A percentile compares a stretch with the other conserved stretches of the same genome.
These are phyloP conservation scores for Diarsia brunnea DNA, from an alignment of 2,888 invertebrate genomes.

Conservation along the genomic window DNA sequence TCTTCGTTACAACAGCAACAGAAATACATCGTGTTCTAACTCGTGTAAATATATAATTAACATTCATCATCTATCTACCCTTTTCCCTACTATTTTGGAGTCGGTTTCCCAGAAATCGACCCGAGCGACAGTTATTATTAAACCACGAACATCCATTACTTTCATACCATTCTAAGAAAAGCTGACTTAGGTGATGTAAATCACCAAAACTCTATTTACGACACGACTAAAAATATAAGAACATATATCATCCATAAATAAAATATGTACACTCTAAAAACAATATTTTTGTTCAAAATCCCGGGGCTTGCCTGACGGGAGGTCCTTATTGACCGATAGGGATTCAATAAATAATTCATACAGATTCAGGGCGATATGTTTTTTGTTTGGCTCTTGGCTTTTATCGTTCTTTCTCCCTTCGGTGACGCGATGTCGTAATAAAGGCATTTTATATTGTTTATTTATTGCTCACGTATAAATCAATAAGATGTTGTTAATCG, in stretches of 20 bases:
- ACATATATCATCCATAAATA: background rate
- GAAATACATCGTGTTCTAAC: no score
- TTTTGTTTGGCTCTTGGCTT: conserved; percentile 25
- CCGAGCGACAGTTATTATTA: no score
- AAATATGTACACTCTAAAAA: conserved; percentile 4
- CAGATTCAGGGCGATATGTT: conserved; percentile 23
- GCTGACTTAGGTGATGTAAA: background rate
- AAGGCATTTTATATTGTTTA: conserved; percentile 1
- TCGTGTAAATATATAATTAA: no score
- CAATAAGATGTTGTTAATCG: background rate
- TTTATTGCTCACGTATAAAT: conserved; percentile 1
- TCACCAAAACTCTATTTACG: background rate
- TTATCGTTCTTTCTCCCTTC: conserved; percentile 21
- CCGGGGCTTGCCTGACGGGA: background rate
- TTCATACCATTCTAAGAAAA: background rate
- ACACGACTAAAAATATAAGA: background rate
- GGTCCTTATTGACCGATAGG: conserved; percentile 38
- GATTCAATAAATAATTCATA: conserved; percentile 54
- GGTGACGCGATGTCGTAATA: background rate
- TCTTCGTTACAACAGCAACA: no score
- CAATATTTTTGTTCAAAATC: conserved; percentile 30
- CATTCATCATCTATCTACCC: no score
- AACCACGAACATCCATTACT: background rate
- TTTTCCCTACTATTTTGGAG: no score
- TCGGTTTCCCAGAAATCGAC: no score